Conservation (phyloP, 2,797 vertebrate species). For the Neostethus bicornis region DNA sequence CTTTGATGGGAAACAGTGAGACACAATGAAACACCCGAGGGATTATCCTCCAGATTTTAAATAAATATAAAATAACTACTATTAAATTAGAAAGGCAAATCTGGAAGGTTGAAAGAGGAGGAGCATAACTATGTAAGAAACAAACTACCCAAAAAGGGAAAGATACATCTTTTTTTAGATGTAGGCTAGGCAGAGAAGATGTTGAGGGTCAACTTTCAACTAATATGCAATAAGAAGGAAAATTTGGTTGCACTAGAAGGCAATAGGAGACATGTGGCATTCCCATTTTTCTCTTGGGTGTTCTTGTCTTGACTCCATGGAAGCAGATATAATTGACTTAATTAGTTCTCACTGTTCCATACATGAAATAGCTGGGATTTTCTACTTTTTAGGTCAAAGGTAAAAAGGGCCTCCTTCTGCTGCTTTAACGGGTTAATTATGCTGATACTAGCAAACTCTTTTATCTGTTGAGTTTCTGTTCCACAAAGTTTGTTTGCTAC, state of each 20-base stretch:
- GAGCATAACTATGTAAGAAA: constrained; percentile 9
- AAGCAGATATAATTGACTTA: constrained; percentile 75
- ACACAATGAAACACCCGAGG: not conserved
- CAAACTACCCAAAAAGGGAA: constrained; percentile 30
- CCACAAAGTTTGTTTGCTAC: not conserved
- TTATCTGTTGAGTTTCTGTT: constrained; percentile 4
- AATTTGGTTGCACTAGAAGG: constrained; percentile 26
- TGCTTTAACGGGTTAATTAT: constrained; percentile 32
- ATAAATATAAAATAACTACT: not conserved
- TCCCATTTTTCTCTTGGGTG: constrained; percentile 55
- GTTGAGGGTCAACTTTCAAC: constrained; percentile 34
- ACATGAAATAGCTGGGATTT: constrained; percentile 34
- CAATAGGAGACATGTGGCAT: constrained; percentile 35
- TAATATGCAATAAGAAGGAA: constrained; percentile 5
- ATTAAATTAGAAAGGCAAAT: not conserved
- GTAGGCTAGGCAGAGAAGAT: constrained; percentile 41
- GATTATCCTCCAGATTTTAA: not conserved
- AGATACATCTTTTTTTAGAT: constrained; percentile 20
- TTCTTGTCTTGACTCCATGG: constrained; percentile 66
- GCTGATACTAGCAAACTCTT: not conserved
- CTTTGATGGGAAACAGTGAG: constrained; percentile 34
- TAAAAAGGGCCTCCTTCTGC: constrained; percentile 37
- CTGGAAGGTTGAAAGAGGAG: not conserved
- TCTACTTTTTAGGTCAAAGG: constrained; percentile 45
- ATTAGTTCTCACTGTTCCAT: constrained; percentile 66